Conservation (phyloP, 1,140 invertebrate genomes). For the Metaphire vulgaris region DNA sequence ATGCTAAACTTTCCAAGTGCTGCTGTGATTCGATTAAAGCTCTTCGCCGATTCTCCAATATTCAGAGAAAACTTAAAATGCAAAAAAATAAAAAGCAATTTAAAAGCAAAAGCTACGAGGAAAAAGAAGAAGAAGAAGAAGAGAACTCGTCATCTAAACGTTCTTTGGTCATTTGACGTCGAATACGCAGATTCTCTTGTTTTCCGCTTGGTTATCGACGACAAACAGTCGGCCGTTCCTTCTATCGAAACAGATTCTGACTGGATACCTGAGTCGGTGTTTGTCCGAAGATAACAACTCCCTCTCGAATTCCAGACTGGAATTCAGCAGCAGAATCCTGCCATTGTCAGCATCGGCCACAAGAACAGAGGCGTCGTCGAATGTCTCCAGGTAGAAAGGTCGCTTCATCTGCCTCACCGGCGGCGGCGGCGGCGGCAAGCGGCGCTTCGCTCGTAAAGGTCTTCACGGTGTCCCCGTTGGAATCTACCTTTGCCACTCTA, state of each 20-base stretch:
- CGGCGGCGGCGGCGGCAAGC: too few species aligned
- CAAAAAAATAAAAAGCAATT: too few species aligned
- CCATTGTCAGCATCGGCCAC: not conserved
- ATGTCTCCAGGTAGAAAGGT: not conserved
- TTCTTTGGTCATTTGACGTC: not conserved
- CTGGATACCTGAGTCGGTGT: not conserved
- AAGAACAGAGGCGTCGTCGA: not conserved
- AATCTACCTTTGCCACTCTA: not conserved
- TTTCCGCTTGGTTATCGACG: not conserved
- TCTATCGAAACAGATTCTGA: not conserved
- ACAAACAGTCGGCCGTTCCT: not conserved
- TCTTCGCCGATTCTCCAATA: too few species aligned
- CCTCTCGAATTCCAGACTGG: not conserved
- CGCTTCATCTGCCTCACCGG: not conserved
- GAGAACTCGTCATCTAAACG: too few species aligned
- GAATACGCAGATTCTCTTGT: not conserved
- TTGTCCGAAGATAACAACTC: not conserved
- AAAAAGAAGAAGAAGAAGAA: too few species aligned
- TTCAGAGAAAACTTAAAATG: too few species aligned
- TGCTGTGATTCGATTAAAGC: too few species aligned
- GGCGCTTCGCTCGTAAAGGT: not conserved
- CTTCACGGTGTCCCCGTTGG: not conserved
- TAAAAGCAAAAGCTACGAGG: too few species aligned
- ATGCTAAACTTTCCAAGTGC: too few species aligned
- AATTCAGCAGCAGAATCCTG: not conserved